Evolutionary conservation across 2,113 vertebrate species (phyloP), one percentile per base, ranked within the genome.

Genomic region (Lagopus muta): DNA sequence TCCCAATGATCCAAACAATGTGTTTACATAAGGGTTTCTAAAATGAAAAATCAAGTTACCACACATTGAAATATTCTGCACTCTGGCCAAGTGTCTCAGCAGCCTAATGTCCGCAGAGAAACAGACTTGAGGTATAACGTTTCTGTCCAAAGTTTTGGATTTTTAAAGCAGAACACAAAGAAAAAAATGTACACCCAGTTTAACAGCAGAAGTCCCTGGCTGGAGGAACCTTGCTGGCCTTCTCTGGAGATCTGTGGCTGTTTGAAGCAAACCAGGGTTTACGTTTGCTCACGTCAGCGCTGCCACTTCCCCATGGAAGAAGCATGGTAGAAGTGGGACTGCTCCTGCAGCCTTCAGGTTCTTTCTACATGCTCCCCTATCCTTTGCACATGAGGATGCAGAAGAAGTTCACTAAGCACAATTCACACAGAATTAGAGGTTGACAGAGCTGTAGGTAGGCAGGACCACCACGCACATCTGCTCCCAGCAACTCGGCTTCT

Each of bases 71-170:
- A 89, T 83, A 93, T 38, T 71, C 54, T 87, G 42, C 4, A 4
- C 16, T 74, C 36, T 82, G 40, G 71, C 91, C 82, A 96, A 93
- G 40, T 22, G 9, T 77, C 84, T 76, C 82, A 47, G 45, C 89
- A 93, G 89, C 81, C 43, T 24, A 36, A 89, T 4, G 57, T 60
- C 62, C 87, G 73, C 5, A 0, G 82, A 96, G 88, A 74, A 60
- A 81, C 48, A 90, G 80, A 72, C 55, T 91, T 22, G 3, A 3
- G 11, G 34, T 76, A 32, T 55, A 94, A 30, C 1, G 3, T 58
- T 96, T 86, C 91, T 82, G 71, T 80, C 93, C 76, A 95, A 86
- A 92, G 52, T 27, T 20, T 61, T 88, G n/a, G 64, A 87, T 92
- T 91, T 82, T 83, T 94, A 85, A 78, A 90, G 42, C 50, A 3